phyloP scores from a whole-genome alignment of 2,888 invertebrate genomes.

The Gari tellinella region DNA sequence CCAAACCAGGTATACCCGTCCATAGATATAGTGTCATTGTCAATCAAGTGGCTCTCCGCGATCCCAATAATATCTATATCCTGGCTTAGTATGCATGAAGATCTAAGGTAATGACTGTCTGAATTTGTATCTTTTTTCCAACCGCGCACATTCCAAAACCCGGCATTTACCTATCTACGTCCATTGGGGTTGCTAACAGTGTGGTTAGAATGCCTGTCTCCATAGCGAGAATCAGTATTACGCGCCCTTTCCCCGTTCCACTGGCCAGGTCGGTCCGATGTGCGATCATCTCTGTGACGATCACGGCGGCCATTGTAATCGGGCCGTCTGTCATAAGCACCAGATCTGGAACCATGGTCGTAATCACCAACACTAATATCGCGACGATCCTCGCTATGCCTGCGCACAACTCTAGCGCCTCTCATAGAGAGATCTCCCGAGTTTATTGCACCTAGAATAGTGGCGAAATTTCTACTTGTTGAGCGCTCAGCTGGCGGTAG shows the following conservation, averaged over 20 bases:
- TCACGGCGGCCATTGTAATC: too few relatives aligned
- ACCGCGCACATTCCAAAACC: background rate
- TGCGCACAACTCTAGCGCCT: conserved; percentile 2
- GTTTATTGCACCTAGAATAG: conserved; percentile 5
- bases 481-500: background rate
- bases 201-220: too few relatives aligned
- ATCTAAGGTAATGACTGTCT: background rate
- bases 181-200: background rate
- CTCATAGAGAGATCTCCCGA: background rate
- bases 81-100: background rate
- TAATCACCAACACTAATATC: too few relatives aligned
- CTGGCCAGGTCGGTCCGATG: too few relatives aligned
- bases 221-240: too few relatives aligned
- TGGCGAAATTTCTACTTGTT: background rate
- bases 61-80: conserved; percentile 32
- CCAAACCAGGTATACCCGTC: too few relatives aligned
- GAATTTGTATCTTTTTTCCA: background rate
- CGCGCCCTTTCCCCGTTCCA: too few relatives aligned
- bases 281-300: too few relatives aligned
- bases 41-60: conserved; percentile 30
- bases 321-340: too few relatives aligned
- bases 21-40: too few relatives aligned
- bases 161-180: background rate
- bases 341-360: too few relatives aligned
- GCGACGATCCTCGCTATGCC: too few relatives aligned